These are phyloP conservation scores for Pseudorectes ferrugineus DNA, from an alignment of 2,113 vertebrate genomes.

Conservation along the genomic window DNA sequence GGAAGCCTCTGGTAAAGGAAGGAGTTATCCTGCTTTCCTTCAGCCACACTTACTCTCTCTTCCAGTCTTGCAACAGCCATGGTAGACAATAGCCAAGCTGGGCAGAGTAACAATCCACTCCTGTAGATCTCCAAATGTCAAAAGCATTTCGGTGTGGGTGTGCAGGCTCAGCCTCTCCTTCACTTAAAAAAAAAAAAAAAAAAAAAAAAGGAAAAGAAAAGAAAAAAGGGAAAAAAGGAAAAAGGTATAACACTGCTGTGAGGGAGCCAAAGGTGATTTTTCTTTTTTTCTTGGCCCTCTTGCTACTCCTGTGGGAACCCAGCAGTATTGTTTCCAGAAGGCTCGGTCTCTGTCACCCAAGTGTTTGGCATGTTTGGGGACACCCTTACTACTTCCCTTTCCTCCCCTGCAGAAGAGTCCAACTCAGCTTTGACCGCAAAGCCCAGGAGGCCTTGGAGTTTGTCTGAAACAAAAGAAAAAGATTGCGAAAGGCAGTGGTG, in stretches of 20 bases:
- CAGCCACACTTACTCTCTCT: neutral
- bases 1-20: neutral
- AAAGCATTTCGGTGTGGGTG: neutral
- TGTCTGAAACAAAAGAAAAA: slow-evolving; percentile 69
- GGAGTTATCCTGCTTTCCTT: neutral
- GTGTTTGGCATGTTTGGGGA: slow-evolving; percentile 45
- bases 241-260: neutral
- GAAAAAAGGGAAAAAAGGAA: neutral
- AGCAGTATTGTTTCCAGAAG: slow-evolving; percentile 49
- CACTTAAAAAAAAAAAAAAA: neutral
- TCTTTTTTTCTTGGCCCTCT: slow-evolving; percentile 16
- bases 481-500: slow-evolving; percentile 66
- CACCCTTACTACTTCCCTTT: slow-evolving; percentile 56
- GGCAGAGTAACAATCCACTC: neutral
- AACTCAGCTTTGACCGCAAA: slow-evolving; percentile 54
- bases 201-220: too few species aligned
- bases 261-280: neutral
- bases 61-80: neutral
- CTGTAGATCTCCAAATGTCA: neutral
- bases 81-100: neutral
- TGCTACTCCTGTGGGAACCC: slow-evolving; percentile 10
- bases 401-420: slow-evolving; percentile 49
- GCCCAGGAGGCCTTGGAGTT: slow-evolving; percentile 56
- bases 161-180: neutral
- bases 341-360: slow-evolving; percentile 44